Evolutionary conservation across 2,113 vertebrate genomes (phyloP).

Genomic region (Megaptera novaeangliae): DNA sequence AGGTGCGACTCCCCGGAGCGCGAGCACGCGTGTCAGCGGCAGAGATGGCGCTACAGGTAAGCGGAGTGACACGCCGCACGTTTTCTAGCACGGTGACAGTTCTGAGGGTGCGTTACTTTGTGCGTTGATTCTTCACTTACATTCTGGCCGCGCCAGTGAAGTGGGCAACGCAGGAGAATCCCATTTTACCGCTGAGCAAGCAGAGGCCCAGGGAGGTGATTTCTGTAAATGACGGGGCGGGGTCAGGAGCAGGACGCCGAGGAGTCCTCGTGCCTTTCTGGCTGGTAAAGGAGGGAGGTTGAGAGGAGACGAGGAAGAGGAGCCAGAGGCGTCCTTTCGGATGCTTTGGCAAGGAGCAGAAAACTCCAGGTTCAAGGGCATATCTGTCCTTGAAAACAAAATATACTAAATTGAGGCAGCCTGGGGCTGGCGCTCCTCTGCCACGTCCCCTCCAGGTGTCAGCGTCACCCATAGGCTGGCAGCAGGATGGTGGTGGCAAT

Average conservation of each 20-base stretch:
- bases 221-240: neutral
- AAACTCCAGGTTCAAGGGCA: no score
- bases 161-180: neutral
- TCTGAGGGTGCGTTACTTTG: neutral
- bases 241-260: fast-evolving
- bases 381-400: neutral
- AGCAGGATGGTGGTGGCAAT: neutral
- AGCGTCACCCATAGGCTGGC: no score
- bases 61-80: fast-evolving
- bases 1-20: neutral
- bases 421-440: neutral
- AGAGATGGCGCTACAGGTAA: neutral
- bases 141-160: neutral
- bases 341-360: neutral
- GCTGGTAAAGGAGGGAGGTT: no score
- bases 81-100: neutral
- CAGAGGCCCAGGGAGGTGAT: neutral
- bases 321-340: neutral
- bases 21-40: fast-evolving
- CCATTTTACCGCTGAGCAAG: neutral
- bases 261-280: neutral
- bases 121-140: fast-evolving
- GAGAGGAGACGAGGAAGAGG: neutral
- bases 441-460: neutral
- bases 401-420: neutral